Evolutionary conservation across 2,797 vertebrate genomes (phyloP), one percentile per base, ranked within the genome.

Genomic region (Microhierax caerulescens): DNA sequence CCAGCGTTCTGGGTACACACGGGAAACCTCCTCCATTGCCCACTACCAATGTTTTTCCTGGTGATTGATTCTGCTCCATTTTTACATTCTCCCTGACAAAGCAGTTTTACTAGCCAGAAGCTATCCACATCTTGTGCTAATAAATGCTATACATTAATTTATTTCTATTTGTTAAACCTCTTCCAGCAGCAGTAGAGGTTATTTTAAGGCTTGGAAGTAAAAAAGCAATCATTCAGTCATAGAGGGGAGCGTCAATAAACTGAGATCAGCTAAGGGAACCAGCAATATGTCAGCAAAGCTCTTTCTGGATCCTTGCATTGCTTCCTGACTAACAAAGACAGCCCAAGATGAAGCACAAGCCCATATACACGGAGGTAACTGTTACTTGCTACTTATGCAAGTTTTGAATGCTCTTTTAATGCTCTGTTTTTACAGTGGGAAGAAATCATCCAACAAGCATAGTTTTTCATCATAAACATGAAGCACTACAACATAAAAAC

Each of bases 81-180:
- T 84, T 77, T 88, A 78, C 4, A 2, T 47, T 41, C 63, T 45
- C 64, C 88, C 90, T 95, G 95, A 96, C 73, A 68, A 95, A 90
- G 86, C 93, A 93, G 51, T 84, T 88, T 88, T 72, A 92, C 65
- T 79, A 82, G 87, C 57, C 93, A 89, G 94, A 94, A 97, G 82
- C 85, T 54, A 63, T 34, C 67, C 69, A 68, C 63, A 83, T 69
- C 75, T 57, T 27, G 1, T 65, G 69, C 81, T 96, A 94, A 90
- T 91, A 93, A 95, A 82, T 34, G 85, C 47, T 59, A 69, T 5
- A 1, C 65, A 73, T 94, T 95, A 78, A 94, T 85, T 95, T 90
- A 77, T 87, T 95, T 61, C 47, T 77, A 75, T 85, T 83, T 94
- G 85, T 91, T 93, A 90, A 85, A 82, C 54, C 51, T 68, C 65